Conservation (phyloP, 2,113 vertebrate genomes). For the Periophthalmodon schlosseri region DNA sequence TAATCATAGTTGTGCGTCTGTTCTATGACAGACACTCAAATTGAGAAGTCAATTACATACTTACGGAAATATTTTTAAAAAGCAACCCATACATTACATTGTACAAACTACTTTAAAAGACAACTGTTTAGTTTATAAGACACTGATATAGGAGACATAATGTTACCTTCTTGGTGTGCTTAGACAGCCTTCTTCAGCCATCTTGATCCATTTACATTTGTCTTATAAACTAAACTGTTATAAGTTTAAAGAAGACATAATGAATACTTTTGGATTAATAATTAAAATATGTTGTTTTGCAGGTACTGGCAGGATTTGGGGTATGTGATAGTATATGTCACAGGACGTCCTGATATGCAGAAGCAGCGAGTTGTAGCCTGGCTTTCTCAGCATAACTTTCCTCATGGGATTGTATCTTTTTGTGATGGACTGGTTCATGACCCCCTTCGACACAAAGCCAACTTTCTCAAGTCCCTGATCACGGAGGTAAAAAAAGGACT, state of each 20-base stretch:
- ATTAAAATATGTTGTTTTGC: background rate
- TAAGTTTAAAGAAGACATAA: no score
- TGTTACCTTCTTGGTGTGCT: no score
- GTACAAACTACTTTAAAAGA: no score
- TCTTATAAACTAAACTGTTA: background rate
- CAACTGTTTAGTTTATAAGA: no score
- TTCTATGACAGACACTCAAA: no score
- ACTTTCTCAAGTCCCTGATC: slow-evolving; percentile 93
- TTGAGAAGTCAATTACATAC: no score
- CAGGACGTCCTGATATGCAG: slow-evolving; percentile 98
- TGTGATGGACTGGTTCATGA: slow-evolving; percentile 96
- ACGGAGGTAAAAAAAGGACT: slow-evolving; percentile 74
- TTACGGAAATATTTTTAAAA: no score
- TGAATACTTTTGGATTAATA: no score
- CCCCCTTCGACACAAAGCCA: slow-evolving; percentile 95
- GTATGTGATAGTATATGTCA: slow-evolving; percentile 97
- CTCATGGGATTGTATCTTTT: slow-evolving; percentile 95
- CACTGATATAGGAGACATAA: no score
- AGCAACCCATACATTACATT: no score
- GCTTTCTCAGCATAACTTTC: slow-evolving; percentile 99
- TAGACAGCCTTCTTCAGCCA: no score
- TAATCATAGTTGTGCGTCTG: background rate
- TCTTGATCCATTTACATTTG: no score
- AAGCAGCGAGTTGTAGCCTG: slow-evolving; percentile 99
- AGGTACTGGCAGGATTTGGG: slow-evolving; percentile 99